Conservation (phyloP, 2,113 vertebrate genomes). For the Pitta sordida region DNA sequence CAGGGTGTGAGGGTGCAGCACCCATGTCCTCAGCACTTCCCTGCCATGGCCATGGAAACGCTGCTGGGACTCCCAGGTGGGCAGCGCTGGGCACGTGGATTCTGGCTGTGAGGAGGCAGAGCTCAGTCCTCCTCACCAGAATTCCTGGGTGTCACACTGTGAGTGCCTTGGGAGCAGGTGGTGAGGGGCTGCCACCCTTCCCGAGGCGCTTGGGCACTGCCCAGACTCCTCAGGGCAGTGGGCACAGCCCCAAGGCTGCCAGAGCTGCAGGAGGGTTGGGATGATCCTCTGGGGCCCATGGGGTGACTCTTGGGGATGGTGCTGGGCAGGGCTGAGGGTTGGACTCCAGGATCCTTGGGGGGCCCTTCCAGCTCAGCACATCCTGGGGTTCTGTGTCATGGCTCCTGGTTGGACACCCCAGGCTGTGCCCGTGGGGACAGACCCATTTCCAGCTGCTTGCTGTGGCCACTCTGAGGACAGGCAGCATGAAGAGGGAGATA, state of each 20-base stretch:
- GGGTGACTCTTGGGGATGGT: too few relatives aligned
- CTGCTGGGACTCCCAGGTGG: not conserved
- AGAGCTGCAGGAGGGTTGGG: too few relatives aligned
- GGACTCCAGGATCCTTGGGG: too few relatives aligned
- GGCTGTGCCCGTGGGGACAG: not conserved
- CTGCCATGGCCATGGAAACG: fast-evolving
- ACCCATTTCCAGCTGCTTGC: not conserved
- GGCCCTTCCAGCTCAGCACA: too few relatives aligned
- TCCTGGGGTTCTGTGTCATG: not conserved
- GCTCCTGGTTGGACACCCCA: fast-evolving
- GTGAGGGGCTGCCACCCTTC: not conserved
- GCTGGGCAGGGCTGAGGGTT: too few relatives aligned
- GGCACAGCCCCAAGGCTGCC: too few relatives aligned
- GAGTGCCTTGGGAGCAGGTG: not conserved
- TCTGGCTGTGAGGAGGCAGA: too few relatives aligned
- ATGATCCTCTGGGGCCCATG: too few relatives aligned
- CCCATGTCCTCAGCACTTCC: not conserved
- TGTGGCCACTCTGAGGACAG: not conserved
- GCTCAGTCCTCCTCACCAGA: not conserved
- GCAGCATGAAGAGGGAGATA: fast-evolving
- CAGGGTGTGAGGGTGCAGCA: fast-evolving
- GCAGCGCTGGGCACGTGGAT: not conserved
- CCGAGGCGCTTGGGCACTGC: not conserved
- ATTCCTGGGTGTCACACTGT: fast-evolving
- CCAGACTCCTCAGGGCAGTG: too few relatives aligned